Evolutionary conservation across 2,888 invertebrate genomes (phyloP).

Genomic region (Drosophila nigricruria): DNA sequence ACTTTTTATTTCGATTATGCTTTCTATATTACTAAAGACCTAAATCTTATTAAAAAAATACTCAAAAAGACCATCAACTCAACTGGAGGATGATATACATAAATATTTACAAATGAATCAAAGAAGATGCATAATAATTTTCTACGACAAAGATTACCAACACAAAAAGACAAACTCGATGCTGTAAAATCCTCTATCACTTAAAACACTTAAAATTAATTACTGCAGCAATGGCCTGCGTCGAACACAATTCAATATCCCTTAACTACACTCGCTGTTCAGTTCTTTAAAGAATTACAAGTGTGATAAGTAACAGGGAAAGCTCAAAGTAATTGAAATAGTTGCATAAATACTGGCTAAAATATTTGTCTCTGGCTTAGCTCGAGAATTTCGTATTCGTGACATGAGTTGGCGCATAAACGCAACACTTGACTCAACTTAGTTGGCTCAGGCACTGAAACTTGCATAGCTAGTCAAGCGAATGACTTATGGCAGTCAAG

Average conservation of each 20-base stretch:
- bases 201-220: neutral
- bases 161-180: neutral
- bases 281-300: neutral
- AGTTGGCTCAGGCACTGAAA: constrained; percentile 10
- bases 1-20: too few species aligned
- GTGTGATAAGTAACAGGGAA: neutral
- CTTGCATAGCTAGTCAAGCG: constrained; percentile 48
- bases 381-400: neutral
- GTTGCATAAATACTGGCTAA: neutral
- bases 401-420: constrained; percentile 7
- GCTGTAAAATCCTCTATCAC: neutral
- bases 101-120: too few species aligned
- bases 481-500: constrained; percentile 68
- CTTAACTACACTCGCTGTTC: too few species aligned
- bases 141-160: neutral
- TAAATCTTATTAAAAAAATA: too few species aligned
- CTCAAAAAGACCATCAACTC: too few species aligned
- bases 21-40: too few species aligned
- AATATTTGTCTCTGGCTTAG: neutral
- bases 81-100: too few species aligned
- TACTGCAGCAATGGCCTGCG: neutral
- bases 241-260: neutral
- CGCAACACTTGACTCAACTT: constrained; percentile 7
- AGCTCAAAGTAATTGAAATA: neutral
- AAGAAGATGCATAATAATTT: too few species aligned